A percentile compares a stretch with the other conserved stretches of the same genome.
Evolutionary conservation across 2,797 vertebrate genomes (phyloP).

Genomic region (Melanotaenia trifasciata): DNA sequence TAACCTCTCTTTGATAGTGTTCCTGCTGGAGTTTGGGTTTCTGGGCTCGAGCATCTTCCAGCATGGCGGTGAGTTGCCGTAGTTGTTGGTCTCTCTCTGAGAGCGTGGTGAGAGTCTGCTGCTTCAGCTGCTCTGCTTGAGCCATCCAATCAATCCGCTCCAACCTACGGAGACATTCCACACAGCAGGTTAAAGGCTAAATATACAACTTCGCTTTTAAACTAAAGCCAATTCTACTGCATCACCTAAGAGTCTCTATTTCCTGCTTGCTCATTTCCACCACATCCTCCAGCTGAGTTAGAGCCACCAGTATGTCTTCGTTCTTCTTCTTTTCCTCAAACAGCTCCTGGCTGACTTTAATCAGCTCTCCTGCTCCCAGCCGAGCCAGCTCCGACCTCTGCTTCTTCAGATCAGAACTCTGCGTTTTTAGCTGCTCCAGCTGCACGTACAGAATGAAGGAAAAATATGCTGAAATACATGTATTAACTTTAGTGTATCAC

Average conservation of each 20-base stretch:
- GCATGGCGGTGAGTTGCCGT: constrained; percentile 80
- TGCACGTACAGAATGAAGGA: constrained; percentile 49
- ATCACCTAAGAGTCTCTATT: constrained; percentile 78
- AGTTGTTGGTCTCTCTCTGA: constrained; percentile 90
- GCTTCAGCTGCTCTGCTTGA: constrained; percentile 86
- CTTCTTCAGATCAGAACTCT: constrained; percentile 83
- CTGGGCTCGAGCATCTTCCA: constrained; percentile 78
- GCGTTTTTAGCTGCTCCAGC: constrained; percentile 89
- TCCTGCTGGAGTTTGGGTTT: constrained; percentile 72
- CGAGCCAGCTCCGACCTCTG: constrained; percentile 87
- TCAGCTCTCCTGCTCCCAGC: constrained; percentile 84
- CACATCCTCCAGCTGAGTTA: constrained; percentile 68
- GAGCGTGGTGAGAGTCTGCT: constrained; percentile 89
- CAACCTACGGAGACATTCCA: constrained; percentile 72
- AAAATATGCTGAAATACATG: not conserved
- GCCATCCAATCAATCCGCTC: constrained; percentile 87
- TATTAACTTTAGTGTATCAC: not conserved
- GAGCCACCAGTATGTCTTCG: constrained; percentile 65
- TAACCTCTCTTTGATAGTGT: constrained; percentile 85
- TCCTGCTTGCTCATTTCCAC: constrained; percentile 72
- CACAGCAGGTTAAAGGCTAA: not conserved
- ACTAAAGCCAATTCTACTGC: not conserved
- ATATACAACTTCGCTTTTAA: not conserved
- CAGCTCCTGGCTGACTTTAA: constrained; percentile 77
- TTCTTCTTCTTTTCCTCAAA: constrained; percentile 84